Percentiles rank a stretch among this genome's conserved stretches.
Conservation (phyloP, 2,888 invertebrate genomes). For the Teleiodes luculella region DNA sequence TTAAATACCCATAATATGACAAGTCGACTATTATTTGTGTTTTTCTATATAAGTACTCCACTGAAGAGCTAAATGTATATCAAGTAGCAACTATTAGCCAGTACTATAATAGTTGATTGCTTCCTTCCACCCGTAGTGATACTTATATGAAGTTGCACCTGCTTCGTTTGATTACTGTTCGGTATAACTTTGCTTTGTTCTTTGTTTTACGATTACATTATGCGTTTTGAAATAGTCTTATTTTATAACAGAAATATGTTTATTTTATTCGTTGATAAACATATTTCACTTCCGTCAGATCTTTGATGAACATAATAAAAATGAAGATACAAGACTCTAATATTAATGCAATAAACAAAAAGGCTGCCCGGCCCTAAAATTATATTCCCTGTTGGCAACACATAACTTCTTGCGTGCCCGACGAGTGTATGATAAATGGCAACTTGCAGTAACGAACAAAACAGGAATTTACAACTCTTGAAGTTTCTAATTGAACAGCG, state of each 20-base stretch:
- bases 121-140: too few relatives aligned
- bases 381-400: conserved; percentile 16
- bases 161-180: too few relatives aligned
- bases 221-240: too few relatives aligned
- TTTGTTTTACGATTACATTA: too few relatives aligned
- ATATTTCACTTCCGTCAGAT: too few relatives aligned
- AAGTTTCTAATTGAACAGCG: conserved; percentile 49
- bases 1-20: too few relatives aligned
- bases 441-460: conserved; percentile 25
- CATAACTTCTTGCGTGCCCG: conserved; percentile 17
- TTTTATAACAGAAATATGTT: too few relatives aligned
- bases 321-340: background rate
- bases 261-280: background rate
- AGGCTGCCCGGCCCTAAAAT: background rate
- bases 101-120: too few relatives aligned
- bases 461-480: conserved; percentile 37
- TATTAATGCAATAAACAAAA: conserved; percentile 5
- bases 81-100: background rate
- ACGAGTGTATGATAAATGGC: conserved; percentile 32
- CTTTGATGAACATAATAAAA: background rate
- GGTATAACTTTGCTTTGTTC: too few relatives aligned
- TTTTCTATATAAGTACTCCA: background rate
- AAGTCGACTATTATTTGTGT: too few relatives aligned
- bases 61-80: background rate
- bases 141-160: too few relatives aligned